Conservation (phyloP, 2,113 vertebrate genomes). For the Cavia aperea region DNA sequence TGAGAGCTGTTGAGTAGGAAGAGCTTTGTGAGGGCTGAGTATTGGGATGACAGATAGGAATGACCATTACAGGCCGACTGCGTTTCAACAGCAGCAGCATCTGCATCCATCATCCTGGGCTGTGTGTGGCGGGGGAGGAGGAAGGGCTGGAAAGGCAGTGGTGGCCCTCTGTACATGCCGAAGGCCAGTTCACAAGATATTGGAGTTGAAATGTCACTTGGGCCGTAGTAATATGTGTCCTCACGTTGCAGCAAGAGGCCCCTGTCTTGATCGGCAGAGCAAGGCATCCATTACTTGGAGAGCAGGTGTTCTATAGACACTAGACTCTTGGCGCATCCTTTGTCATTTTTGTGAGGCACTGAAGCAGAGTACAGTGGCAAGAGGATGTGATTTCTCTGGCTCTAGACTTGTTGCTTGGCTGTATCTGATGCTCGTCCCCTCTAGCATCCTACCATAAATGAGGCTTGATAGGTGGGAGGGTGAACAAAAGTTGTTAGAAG, state of each 20-base stretch:
- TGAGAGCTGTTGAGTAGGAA: slow-evolving; percentile 12
- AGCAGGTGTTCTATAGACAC: neutral
- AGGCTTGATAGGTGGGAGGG: neutral
- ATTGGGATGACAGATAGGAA: neutral
- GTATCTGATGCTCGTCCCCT: neutral
- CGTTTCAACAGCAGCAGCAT: neutral
- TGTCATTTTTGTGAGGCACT: neutral
- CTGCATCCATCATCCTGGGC: neutral
- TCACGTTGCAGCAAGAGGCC: neutral
- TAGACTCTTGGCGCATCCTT: neutral
- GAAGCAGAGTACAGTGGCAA: neutral
- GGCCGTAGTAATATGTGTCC: neutral
- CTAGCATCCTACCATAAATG: neutral
- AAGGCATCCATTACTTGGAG: neutral
- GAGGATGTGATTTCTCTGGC: neutral
- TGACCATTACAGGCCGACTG: neutral
- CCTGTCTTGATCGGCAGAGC: neutral
- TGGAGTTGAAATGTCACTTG: neutral
- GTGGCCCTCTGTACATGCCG: neutral
- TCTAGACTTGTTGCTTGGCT: neutral
- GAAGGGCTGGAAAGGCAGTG: neutral
- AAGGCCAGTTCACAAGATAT: neutral
- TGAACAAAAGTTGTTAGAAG: neutral
- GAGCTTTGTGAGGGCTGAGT: neutral
- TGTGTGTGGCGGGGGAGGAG: neutral